These are phyloP conservation scores for Xiphophorus couchianus DNA, from an alignment of 2,113 vertebrate species.

Conservation along the genomic window DNA sequence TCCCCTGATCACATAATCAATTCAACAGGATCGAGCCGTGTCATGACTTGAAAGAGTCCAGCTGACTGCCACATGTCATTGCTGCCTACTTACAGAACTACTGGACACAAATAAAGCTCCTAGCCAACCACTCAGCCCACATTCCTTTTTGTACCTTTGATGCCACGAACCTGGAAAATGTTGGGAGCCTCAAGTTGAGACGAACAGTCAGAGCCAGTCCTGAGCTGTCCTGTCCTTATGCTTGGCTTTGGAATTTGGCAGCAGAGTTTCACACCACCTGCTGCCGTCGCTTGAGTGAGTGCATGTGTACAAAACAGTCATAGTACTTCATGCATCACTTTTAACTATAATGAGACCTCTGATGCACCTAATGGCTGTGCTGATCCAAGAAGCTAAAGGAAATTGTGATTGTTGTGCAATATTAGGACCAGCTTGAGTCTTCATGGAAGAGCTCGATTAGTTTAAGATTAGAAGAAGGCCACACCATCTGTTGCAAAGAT, in stretches of 20 bases:
- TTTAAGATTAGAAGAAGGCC: background rate
- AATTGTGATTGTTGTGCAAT: background rate
- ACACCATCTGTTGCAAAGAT: slow-evolving; percentile 12
- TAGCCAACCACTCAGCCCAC: slow-evolving; percentile 5
- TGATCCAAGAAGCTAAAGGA: background rate
- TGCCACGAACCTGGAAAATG: slow-evolving; percentile 15
- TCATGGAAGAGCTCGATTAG: background rate
- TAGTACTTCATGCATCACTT: slow-evolving; percentile 2
- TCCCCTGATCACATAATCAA: background rate
- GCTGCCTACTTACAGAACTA: slow-evolving; percentile 51
- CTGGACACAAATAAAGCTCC: slow-evolving; percentile 31
- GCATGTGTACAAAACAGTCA: slow-evolving; percentile 3
- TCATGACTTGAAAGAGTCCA: slow-evolving; percentile 10
- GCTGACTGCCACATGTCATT: slow-evolving; percentile 16
- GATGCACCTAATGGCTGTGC: background rate
- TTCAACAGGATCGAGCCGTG: background rate
- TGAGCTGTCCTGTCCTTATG: slow-evolving; percentile 49
- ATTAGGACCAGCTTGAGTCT: background rate
- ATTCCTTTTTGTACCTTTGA: slow-evolving; percentile 36
- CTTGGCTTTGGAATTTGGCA: slow-evolving; percentile 48
- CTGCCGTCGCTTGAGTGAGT: slow-evolving; percentile 56
- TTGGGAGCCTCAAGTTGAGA: slow-evolving; percentile 12
- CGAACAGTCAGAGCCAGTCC: slow-evolving; percentile 18
- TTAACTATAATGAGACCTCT: slow-evolving; percentile 5
- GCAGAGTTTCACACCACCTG: slow-evolving; percentile 55